These are phyloP conservation scores for Asobara japonica DNA, from an alignment of 1,140 invertebrate genomes.

Conservation along the genomic window DNA sequence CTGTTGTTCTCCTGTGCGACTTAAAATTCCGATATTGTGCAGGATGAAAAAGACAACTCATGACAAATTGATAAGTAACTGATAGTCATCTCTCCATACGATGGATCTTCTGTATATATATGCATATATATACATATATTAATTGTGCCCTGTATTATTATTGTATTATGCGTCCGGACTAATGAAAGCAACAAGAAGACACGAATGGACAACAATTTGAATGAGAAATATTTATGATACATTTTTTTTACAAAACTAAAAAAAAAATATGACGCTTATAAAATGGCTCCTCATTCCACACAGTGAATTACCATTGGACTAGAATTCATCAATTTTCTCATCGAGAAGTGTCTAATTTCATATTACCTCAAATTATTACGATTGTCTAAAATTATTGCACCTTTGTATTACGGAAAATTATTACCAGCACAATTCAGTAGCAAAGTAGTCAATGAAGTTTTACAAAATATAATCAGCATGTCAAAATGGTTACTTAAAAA, in stretches of 20 bases:
- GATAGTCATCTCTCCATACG: neutral
- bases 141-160: neutral
- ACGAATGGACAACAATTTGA: neutral
- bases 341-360: too few relatives aligned
- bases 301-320: neutral
- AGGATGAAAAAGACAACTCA: neutral
- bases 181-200: neutral
- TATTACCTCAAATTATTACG: too few relatives aligned
- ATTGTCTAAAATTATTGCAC: too few relatives aligned
- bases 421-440: too few relatives aligned
- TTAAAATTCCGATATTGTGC: too few relatives aligned
- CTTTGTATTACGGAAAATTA: too few relatives aligned
- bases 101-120: conserved; percentile 2
- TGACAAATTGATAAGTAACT: neutral
- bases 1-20: too few relatives aligned
- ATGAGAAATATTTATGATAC: conserved; percentile 6
- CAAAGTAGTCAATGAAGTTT: too few relatives aligned
- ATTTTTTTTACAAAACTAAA: conserved; percentile 7
- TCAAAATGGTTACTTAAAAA: too few relatives aligned
- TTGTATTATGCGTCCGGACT: conserved; percentile 9
- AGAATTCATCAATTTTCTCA: neutral
- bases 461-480: too few relatives aligned
- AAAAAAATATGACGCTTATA: neutral
- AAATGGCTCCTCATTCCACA: neutral
- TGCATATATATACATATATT: conserved; percentile 5